phyloP scores from a whole-genome alignment of 1,140 invertebrate genomes.

The Papilio machaon region DNA sequence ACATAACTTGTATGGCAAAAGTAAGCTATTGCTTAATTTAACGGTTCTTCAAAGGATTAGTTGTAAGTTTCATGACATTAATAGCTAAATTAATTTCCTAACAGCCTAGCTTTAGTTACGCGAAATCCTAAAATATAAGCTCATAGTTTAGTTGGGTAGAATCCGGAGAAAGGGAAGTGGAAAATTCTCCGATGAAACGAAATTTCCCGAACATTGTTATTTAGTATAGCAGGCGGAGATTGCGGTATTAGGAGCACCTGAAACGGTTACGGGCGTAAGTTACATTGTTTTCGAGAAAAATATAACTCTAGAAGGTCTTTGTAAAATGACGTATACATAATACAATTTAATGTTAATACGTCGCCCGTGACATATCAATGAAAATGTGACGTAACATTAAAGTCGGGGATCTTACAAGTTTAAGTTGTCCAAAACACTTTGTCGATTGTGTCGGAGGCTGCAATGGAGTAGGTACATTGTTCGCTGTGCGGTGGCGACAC shows the following conservation, averaged over 20 bases:
- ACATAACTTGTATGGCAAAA: too few species aligned
- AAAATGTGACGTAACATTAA: background rate
- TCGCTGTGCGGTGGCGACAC: background rate
- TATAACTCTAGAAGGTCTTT: too few species aligned
- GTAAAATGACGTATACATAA: too few species aligned
- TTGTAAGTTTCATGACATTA: background rate
- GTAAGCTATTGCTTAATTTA: background rate
- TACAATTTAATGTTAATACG: too few species aligned
- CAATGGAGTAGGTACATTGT: conserved; percentile 12
- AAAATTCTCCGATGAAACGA: background rate
- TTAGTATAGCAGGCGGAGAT: too few species aligned
- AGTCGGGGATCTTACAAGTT: background rate
- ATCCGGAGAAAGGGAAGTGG: background rate
- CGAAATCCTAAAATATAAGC: background rate
- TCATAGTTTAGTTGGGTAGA: background rate
- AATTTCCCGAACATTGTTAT: background rate
- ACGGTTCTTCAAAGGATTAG: background rate
- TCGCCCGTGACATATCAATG: background rate
- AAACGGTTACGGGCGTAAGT: too few species aligned
- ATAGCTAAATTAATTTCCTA: background rate
- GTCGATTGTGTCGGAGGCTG: background rate
- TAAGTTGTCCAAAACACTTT: background rate
- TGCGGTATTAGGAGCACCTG: too few species aligned
- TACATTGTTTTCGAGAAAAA: too few species aligned
- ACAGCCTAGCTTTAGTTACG: background rate